These are phyloP conservation scores for Elephantulus edwardii DNA, from an alignment of 2,113 vertebrate species.

Conservation along the genomic window DNA sequence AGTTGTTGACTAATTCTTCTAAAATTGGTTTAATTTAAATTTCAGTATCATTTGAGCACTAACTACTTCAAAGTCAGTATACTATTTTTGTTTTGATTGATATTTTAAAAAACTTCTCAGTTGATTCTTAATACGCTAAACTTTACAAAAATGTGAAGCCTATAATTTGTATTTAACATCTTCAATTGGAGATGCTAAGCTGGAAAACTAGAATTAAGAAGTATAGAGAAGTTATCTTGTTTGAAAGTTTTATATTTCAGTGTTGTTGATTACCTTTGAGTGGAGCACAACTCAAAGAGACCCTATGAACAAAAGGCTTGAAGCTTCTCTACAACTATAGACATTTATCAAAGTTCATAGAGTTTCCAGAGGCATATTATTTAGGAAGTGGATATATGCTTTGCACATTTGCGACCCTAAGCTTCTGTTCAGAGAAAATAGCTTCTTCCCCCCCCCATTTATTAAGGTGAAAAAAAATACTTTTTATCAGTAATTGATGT, in stretches of 20 bases:
- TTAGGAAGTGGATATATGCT: not conserved
- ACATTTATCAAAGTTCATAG: too few species aligned
- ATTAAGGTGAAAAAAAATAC: slow-evolving; percentile 8
- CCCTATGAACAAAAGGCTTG: too few species aligned
- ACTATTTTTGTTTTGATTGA: slow-evolving; percentile 39
- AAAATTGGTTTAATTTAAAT: slow-evolving; percentile 54
- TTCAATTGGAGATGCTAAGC: slow-evolving; percentile 27
- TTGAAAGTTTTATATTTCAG: slow-evolving; percentile 38
- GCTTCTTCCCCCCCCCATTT: slow-evolving; percentile 25
- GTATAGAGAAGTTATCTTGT: not conserved
- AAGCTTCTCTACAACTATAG: too few species aligned
- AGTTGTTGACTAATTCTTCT: slow-evolving; percentile 59
- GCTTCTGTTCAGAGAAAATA: not conserved
- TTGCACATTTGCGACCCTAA: slow-evolving; percentile 3
- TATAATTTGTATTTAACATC: slow-evolving; percentile 36
- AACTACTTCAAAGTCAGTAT: slow-evolving; percentile 30
- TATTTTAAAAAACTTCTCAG: not conserved
- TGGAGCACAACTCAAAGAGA: too few species aligned
- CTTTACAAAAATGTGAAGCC: slow-evolving; percentile 50
- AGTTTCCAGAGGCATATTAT: too few species aligned
- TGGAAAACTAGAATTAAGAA: slow-evolving; percentile 44
- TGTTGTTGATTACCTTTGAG: too few species aligned
- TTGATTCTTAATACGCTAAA: slow-evolving; percentile 37
- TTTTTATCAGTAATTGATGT: slow-evolving; percentile 12
- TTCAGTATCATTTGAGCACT: slow-evolving; percentile 9